These are phyloP conservation scores for Drosophila guanche DNA, from an alignment of 1,140 invertebrate genomes.

Conservation along the genomic window DNA sequence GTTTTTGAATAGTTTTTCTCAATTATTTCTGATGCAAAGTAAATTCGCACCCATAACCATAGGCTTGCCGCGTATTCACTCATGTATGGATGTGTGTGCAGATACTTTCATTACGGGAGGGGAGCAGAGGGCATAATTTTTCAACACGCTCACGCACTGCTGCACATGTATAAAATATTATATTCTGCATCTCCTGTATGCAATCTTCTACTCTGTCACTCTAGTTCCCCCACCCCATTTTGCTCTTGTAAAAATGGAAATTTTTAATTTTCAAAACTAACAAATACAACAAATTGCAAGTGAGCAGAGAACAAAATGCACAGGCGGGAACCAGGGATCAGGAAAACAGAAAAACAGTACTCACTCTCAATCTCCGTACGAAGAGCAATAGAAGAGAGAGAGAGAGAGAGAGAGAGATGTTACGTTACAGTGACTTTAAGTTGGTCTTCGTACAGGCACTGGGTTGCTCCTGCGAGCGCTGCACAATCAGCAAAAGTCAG, in stretches of 20 bases:
- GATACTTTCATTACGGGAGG: constrained; percentile 16
- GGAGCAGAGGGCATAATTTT: constrained; percentile 10
- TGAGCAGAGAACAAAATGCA: not conserved
- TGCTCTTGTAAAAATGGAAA: constrained; percentile 26
- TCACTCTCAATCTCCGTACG: too few relatives aligned
- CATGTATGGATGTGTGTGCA: not conserved
- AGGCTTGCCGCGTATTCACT: not conserved
- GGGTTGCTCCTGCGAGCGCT: constrained; percentile 20
- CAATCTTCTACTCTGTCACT: constrained; percentile 1
- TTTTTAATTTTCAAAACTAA: constrained; percentile 65
- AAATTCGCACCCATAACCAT: too few relatives aligned
- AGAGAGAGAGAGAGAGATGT: not conserved
- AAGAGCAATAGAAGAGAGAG: not conserved
- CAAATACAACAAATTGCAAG: constrained; percentile 65
- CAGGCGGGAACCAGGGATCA: too few relatives aligned
- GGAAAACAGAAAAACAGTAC: too few relatives aligned
- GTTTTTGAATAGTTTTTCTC: too few relatives aligned
- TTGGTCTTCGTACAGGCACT: not conserved
- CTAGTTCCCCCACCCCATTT: not conserved
- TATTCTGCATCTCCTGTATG: constrained; percentile 30
- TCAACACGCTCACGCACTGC: constrained; percentile 48
- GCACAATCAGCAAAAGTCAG: constrained; percentile 72
- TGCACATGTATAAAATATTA: constrained; percentile 48
- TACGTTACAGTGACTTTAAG: constrained; percentile 18
- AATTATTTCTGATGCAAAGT: too few relatives aligned